These are phyloP conservation scores for Corythornis madagascariensis DNA, from an alignment of 2,113 vertebrate genomes.

Conservation along the genomic window DNA sequence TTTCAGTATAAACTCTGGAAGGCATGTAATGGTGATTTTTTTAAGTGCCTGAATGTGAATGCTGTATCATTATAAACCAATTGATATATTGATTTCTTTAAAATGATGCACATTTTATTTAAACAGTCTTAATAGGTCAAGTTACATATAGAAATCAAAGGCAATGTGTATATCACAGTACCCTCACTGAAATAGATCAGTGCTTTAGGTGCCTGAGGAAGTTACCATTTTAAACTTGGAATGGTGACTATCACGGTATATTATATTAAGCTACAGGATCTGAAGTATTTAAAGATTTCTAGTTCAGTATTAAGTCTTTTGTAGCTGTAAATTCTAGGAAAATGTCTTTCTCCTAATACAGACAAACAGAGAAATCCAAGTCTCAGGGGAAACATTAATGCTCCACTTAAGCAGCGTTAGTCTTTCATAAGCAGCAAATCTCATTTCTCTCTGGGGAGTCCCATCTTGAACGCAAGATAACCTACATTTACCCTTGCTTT, in stretches of 20 bases:
- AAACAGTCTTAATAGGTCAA: background rate
- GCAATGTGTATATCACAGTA: background rate
- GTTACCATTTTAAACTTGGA: constrained; percentile 31
- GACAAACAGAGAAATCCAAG: constrained; percentile 50
- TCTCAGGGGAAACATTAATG: constrained; percentile 59
- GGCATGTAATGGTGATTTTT: background rate
- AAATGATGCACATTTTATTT: background rate
- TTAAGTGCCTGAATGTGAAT: background rate
- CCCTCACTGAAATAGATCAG: background rate
- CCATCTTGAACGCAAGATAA: constrained; percentile 63
- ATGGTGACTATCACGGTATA: constrained; percentile 2
- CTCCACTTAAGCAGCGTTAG: constrained; percentile 57
- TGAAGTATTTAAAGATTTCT: constrained; percentile 35
- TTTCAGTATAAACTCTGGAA: constrained; percentile 2
- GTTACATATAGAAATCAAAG: background rate
- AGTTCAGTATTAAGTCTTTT: constrained; percentile 42
- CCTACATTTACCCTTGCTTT: constrained; percentile 63
- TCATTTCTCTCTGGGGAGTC: constrained; percentile 65
- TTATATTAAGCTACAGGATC: background rate
- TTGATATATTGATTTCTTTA: constrained; percentile 7
- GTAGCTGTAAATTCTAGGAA: constrained; percentile 64
- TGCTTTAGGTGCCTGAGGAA: background rate
- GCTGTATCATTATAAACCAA: background rate
- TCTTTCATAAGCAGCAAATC: constrained; percentile 67
- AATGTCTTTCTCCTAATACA: constrained; percentile 62